Evolutionary conservation across 2,888 invertebrate species (phyloP).

Genomic region (Anagyrus pseudococci): DNA sequence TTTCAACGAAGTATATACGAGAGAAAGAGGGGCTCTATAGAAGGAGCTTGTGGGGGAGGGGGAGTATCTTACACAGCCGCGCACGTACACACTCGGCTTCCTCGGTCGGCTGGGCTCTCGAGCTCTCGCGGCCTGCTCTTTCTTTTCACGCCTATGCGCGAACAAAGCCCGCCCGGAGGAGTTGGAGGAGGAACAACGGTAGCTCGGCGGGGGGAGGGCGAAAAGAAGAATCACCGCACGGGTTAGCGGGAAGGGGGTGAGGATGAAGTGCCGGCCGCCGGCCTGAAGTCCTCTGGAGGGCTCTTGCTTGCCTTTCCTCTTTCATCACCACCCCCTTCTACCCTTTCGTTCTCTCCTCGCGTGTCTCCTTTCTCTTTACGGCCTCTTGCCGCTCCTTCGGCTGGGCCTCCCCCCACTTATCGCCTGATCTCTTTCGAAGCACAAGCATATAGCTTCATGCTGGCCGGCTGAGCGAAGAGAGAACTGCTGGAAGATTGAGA

Average conservation of each 20-base stretch:
- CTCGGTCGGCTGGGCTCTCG: neutral
- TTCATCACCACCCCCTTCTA: too few species aligned
- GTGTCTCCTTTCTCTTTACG: neutral
- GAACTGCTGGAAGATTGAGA: too few species aligned
- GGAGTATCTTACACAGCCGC: too few species aligned
- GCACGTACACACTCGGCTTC: too few species aligned
- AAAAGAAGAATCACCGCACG: conserved; percentile 47
- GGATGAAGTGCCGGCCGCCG: conserved; percentile 51
- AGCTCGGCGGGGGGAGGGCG: conserved; percentile 39
- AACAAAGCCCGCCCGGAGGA: conserved; percentile 45
- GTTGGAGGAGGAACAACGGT: conserved; percentile 4
- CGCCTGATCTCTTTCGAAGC: too few species aligned
- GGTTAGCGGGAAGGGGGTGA: conserved; percentile 47
- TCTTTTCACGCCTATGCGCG: conserved; percentile 38
- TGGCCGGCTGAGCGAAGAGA: too few species aligned
- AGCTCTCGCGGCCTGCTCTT: conserved; percentile 31
- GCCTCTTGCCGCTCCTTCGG: conserved; percentile 5
- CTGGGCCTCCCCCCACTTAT: neutral
- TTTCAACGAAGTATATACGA: too few species aligned
- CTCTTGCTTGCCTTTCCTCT: conserved; percentile 44
- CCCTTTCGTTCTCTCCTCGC: neutral
- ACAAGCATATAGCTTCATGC: too few species aligned
- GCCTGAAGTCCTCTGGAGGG: conserved; percentile 51
- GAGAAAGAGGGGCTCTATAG: too few species aligned
- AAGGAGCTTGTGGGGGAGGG: too few species aligned